Evolutionary conservation across 2,888 invertebrate genomes (phyloP).

Genomic region (Cacoxenus indagator): DNA sequence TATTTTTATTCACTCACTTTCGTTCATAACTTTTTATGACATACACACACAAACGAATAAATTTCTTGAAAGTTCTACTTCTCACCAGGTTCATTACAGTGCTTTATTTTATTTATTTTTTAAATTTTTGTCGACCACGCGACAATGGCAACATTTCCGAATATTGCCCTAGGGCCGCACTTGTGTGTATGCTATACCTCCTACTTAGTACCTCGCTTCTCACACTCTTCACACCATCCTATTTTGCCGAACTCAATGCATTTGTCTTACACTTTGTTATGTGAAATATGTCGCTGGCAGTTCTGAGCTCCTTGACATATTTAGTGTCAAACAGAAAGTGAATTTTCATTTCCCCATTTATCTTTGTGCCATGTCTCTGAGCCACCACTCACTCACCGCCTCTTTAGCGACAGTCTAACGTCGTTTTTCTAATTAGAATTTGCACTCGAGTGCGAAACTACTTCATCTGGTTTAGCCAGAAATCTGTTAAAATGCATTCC

Average conservation of each 20-base stretch:
- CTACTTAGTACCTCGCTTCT: background rate
- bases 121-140: background rate
- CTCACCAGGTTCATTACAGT: too few relatives aligned
- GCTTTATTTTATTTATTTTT: background rate
- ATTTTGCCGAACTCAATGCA: too few relatives aligned
- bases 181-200: too few relatives aligned
- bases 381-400: too few relatives aligned
- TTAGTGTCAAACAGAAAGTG: too few relatives aligned
- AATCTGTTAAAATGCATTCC: background rate
- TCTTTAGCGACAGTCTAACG: too few relatives aligned
- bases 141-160: background rate
- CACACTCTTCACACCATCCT: conserved; percentile 24
- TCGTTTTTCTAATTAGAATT: conserved; percentile 8
- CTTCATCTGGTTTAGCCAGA: background rate
- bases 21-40: background rate
- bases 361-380: too few relatives aligned
- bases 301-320: background rate
- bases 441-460: background rate
- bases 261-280: background rate
- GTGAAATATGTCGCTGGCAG: background rate
- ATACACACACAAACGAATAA: background rate
- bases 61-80: too few relatives aligned
- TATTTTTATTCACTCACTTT: background rate
- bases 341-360: too few relatives aligned
- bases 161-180: conserved; percentile 42